Evolutionary conservation across 1,140 invertebrate species (phyloP), one percentile per base, ranked within the genome.

Genomic region (Pogonomyrmex barbatus): DNA sequence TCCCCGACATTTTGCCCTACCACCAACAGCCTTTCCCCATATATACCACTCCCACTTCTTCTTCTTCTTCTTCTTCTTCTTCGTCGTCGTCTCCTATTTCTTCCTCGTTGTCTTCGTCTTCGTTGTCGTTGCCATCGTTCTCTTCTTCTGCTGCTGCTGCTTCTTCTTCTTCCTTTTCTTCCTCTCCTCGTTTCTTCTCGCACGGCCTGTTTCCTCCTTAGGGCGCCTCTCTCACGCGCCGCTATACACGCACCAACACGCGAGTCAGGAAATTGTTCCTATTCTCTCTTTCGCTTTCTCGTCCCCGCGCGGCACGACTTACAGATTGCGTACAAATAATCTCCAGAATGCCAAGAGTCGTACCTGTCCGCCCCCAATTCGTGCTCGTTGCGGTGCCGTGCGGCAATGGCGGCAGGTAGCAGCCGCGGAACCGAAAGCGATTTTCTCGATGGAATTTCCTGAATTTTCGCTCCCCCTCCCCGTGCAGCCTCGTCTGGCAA

Each of bases 321-420:
- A 89, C 88, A 89, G 88, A 90, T 90, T 90, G 73, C 78, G 78
- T 90, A 90, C 88, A 89, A 90, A 89, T 90, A 90, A 90, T 89
- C 85, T 70, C n/a, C 65, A 62, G 71, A 84, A 87, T 77, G 65
- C 60, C 60, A 47, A 71, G 47, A 67, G 71, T 60, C 65, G 63
- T 56, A 78, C 36, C 73, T 77, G 87, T 52, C 87, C 73, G 58
- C 73, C 81, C 58, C 67, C 81, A 45, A 88, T 73, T 78, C 82
- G 9, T 33, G 63, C 50, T 47, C 24, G 33, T 81, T 79, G 67
- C 42, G 30, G 58, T 54, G 42, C 70, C 47, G 12, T 47, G 67
- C 71, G 10, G 50, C 70, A 17, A 58, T 33, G 4, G 39, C 39
- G 63, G 63, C 63, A 42, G 42, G 63, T 36, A 65, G n/a, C 36